Evolutionary conservation across 1,140 invertebrate species (phyloP).

Genomic region (Tetragonula clypearis): DNA sequence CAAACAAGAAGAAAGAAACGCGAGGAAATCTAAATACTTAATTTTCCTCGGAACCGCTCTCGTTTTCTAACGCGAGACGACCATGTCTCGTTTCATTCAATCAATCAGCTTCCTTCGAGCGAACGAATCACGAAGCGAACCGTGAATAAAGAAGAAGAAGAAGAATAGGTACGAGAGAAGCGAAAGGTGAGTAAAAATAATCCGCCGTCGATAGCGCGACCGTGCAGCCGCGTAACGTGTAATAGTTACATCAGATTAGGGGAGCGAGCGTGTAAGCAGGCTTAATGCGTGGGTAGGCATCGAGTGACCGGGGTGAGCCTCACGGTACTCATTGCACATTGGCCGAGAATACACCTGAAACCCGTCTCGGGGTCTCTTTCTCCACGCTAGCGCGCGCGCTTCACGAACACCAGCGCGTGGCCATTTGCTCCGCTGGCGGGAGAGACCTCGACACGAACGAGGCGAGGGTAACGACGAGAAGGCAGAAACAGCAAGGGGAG

Average conservation of each 20-base stretch:
- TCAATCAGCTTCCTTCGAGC: neutral
- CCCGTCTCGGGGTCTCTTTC: conserved; percentile 14
- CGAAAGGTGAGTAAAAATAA: conserved; percentile 11
- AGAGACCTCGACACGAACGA: conserved; percentile 48
- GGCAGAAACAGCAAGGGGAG: neutral
- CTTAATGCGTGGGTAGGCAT: conserved; percentile 71
- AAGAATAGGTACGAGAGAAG: neutral
- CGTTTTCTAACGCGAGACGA: too few relatives aligned
- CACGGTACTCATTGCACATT: conserved; percentile 52
- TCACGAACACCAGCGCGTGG: conserved; percentile 8
- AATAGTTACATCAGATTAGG: conserved; percentile 78
- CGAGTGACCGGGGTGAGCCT: conserved; percentile 47
- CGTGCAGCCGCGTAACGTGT: conserved; percentile 70
- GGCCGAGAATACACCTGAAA: conserved; percentile 50
- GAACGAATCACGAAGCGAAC: neutral
- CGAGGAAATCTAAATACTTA: too few relatives aligned
- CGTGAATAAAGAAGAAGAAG: neutral
- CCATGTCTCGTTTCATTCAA: neutral
- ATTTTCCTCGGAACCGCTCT: too few relatives aligned
- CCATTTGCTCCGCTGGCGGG: conserved; percentile 25
- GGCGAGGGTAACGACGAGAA: conserved; percentile 55
- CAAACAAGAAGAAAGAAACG: too few relatives aligned
- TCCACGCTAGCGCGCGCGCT: neutral
- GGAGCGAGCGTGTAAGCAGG: conserved; percentile 68
- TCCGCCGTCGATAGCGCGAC: conserved; percentile 24